Base-by-base conservation (phyloP, 2,888 invertebrate genomes). In the Corbicula japonica region DNA sequence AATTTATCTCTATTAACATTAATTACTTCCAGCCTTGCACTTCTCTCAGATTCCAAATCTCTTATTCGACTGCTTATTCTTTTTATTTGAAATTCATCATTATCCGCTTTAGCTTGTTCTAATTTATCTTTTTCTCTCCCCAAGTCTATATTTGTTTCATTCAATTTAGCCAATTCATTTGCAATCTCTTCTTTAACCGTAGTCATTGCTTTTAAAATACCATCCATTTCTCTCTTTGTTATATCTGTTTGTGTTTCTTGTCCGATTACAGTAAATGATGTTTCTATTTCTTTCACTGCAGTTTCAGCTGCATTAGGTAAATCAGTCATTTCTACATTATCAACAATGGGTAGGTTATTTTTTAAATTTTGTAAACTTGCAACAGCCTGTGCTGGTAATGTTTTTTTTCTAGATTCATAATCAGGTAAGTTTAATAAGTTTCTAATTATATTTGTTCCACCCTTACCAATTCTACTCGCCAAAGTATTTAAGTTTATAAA, bases 1-100 rank as follows among this genome's bases (percentile, higher is more conserved):
- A 72, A n/a, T 35, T 66, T 63, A 66, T 72, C 66, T 66, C 61
- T 71, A 30, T 72, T 71, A 50, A 65, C 54, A 62, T 71, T 72
- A 28, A 66, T 65, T 28, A 61, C 72, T 34, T 77, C 76, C 44
- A 77, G 44, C 52, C 71, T 66, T 34, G 72, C 71, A 62, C 58
- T 66, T 54, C 72, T 77, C 50, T 62, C 60, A 71, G 65, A 62
- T 56, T 69, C 69, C 44, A 70, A 76, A 35, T 76, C 50, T 34
- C 28, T 41, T 63, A 62, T 69, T 70, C 69, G 41, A 54, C 28
- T 35, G 44, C 65, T 68, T 52, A 35, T 63, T 41, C 41, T 21
- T 23, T 70, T 21, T 63, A 23, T 70, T 58, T 30, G 28, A 30
- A 50, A 28, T 48, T 76, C 63, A 65, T 56, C 48, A 23, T 61